Evolutionary conservation across 2,113 vertebrate genomes (phyloP), one percentile per base, ranked within the genome.

Genomic region (Cyanoramphus novaezelandiae): DNA sequence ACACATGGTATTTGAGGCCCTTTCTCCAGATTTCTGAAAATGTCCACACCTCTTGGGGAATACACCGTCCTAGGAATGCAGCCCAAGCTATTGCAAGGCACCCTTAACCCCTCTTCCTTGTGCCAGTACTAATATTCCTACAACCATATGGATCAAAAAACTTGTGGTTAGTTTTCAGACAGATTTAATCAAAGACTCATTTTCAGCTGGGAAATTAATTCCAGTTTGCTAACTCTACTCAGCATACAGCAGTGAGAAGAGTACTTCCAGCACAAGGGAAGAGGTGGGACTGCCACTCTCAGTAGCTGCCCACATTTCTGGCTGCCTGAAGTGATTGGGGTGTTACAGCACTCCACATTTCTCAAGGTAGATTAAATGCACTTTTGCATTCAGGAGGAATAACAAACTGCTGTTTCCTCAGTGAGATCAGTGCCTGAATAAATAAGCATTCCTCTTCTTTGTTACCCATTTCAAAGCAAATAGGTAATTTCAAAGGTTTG

Each of bases 291-390:
- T 13, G n/a, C 31, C 0, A 0, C 39, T 82, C 59, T 60, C 87
- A 60, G 41, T 0, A 64, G 52, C 62, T 55, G 81, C 82, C 43
- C 70, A 65, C 78, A 21, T 57, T 80, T 90, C 75, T 92, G 82
- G 14, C 85, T 82, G 44, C 21, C 52, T 76, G 18, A 93, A 91
- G 78, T 9, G 17, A 31, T 49, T 41, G 60, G 13, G 43, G 79
- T 16, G 13, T 57, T 53, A 27, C 67, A 76, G 82, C 85, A 72
- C 82, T 95, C 35, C 62, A 79, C 24, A 69, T 39, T 79, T 93
- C 92, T 90, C 63, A 44, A 88, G 57, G 75, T 39, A 94, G 75
- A 93, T 92, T 88, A 97, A 85, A 96, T 62, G 49, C 82, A 82
- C 79, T 94, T 92, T 47, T 60, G 52, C 90, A 82, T 85, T 88